Evolutionary conservation across 2,888 invertebrate genomes (phyloP).

Genomic region (Glyphotaelius pellucidus): DNA sequence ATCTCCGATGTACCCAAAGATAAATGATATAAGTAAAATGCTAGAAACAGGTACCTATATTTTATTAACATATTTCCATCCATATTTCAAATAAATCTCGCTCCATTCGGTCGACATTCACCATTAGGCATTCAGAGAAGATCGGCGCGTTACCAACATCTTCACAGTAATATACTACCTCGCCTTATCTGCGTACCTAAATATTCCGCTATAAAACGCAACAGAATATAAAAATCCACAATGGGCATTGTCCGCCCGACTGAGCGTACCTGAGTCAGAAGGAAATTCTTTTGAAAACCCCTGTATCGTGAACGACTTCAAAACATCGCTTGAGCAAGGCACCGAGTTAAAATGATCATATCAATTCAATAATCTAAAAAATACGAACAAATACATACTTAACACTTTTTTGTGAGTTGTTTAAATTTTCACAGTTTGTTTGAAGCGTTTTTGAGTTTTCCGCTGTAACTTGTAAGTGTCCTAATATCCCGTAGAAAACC

Average conservation of each 20-base stretch:
- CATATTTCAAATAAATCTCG: not conserved
- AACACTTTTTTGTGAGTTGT: not conserved
- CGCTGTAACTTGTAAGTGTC: conserved; percentile 39
- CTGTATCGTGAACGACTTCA: not conserved
- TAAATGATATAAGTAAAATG: not conserved
- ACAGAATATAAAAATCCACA: conserved; percentile 65
- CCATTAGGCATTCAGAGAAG: conserved; percentile 42
- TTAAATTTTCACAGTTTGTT: not conserved
- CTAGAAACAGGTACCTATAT: not conserved
- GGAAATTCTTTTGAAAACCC: conserved; percentile 57
- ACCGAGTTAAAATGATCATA: not conserved
- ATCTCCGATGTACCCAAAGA: not conserved
- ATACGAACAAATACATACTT: not conserved
- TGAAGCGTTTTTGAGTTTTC: not conserved
- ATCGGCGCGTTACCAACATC: not conserved
- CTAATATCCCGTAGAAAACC: conserved; percentile 58
- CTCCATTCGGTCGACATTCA: not conserved
- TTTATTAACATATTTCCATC: not conserved
- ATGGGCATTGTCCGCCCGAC: conserved; percentile 65
- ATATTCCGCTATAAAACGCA: conserved; percentile 63
- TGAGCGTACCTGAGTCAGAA: conserved; percentile 58
- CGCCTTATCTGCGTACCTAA: conserved; percentile 47
- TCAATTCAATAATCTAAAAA: not conserved
- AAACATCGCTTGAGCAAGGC: not conserved
- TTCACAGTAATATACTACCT: conserved; percentile 14